Base-by-base conservation (phyloP, 2,113 vertebrate genomes). In the Okapia johnstoni region DNA sequence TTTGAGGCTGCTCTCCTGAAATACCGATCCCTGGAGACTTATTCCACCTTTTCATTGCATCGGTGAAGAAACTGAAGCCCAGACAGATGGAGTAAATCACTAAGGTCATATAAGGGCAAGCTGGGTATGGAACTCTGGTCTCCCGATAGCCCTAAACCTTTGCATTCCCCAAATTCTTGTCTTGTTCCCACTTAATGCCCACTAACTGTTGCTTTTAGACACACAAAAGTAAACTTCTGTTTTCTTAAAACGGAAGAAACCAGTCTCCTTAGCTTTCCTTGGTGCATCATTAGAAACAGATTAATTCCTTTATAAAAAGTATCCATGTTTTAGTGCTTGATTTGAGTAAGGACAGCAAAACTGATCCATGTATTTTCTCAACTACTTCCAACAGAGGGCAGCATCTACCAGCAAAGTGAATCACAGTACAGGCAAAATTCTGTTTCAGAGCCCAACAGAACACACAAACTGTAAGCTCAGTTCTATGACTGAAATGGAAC, bases 311-410 rank as follows among this genome's bases (percentile, higher is more conserved):
- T 25, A 96, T 26, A 76, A 93, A 90, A 96, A 89, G 23, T 80
- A 96, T 50, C 81, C n/a, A 60, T 26, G 73, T 88, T 88, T 97
- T 83, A 95, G 60, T 63, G 11, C 14, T 86, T 12, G 17, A 66
- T 93, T 94, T 94, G 23, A 89, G 17, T 90, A 85, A 93, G 2
- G 30, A 96, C 30, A 54, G 23, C 1, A 52, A n/a, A 92, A 70
- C 23, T 23, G 28, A 95, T 43, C 1, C 36, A 70, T 88, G 76
- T 79, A 94, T 61, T 97, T 97, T 30, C 52, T 81, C 61, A 97
- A 80, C 7, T 60, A 91, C 1, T 73, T 84, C 97, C 98, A 98
- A 94, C 60, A 98, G 98, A 98, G 98, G 98, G 98, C 97, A 97
- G 97, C 95, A 95, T 95, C 57, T 96, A 83, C 80, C 88, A 94